These are phyloP conservation scores for Ernsta delagoae DNA, from an alignment of 2,888 invertebrate species.

Conservation along the genomic window DNA sequence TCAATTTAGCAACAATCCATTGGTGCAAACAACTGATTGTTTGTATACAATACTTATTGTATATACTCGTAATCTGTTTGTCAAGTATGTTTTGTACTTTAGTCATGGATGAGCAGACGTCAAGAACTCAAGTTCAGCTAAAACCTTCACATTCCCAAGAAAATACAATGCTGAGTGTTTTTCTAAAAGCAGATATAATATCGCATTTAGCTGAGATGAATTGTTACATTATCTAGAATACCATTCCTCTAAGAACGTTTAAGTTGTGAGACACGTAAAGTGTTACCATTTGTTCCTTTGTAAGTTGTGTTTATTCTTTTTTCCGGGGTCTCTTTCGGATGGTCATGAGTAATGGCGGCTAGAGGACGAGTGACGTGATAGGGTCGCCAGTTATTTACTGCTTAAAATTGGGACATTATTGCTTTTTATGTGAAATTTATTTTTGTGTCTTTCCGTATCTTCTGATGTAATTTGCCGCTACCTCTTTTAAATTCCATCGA, in stretches of 20 bases:
- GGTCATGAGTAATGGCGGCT: slow-evolving; percentile 72
- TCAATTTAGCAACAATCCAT: too few species aligned
- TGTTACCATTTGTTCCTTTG: slow-evolving; percentile 74
- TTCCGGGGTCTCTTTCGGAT: slow-evolving; percentile 62
- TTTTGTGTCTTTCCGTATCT: background rate
- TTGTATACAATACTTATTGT: too few species aligned
- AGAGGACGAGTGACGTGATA: slow-evolving; percentile 58
- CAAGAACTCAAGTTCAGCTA: too few species aligned
- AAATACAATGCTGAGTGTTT: slow-evolving; percentile 44
- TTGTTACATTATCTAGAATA: slow-evolving; percentile 72
- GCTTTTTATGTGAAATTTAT: background rate
- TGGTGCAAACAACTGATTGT: too few species aligned
- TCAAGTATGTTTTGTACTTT: too few species aligned
- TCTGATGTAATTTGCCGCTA: too few species aligned
- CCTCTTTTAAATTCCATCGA: too few species aligned
- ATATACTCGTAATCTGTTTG: too few species aligned
- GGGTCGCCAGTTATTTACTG: background rate
- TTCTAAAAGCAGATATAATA: slow-evolving; percentile 59
- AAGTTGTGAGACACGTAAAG: slow-evolving; percentile 77
- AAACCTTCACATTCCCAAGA: background rate
- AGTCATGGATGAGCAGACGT: too few species aligned
- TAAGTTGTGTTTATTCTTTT: slow-evolving; percentile 75
- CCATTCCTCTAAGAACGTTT: slow-evolving; percentile 71
- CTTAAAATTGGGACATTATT: background rate
- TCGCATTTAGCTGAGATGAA: slow-evolving; percentile 68